phyloP scores from a whole-genome alignment of 2,113 vertebrate species.

The Motacilla tschutschensis region DNA sequence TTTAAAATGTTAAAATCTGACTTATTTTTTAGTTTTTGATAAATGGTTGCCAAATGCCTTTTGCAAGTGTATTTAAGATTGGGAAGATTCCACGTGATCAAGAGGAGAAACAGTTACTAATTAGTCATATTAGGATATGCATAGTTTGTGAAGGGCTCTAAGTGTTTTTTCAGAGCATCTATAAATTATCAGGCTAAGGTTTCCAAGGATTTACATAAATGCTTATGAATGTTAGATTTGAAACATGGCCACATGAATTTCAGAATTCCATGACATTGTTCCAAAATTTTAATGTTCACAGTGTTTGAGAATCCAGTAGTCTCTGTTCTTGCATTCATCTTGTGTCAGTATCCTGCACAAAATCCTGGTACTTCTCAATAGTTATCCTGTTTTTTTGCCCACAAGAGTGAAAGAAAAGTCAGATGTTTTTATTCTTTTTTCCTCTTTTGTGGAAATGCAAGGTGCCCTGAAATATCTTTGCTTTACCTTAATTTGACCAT shows the following conservation, averaged over 20 bases:
- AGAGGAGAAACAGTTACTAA: background rate
- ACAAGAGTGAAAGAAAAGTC: background rate
- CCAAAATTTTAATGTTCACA: background rate
- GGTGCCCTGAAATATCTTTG: background rate
- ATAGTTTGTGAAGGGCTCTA: background rate
- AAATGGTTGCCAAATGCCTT: background rate
- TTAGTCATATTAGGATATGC: background rate
- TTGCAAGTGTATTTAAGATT: background rate
- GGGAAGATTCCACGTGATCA: background rate
- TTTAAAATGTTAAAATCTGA: background rate
- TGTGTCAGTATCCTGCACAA: background rate
- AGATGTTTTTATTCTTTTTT: background rate
- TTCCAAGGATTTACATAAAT: background rate
- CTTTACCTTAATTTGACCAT: background rate
- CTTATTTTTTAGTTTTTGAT: background rate
- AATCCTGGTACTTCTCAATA: background rate
- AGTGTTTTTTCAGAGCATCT: background rate
- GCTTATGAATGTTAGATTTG: background rate
- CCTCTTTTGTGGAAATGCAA: background rate
- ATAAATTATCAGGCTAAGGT: background rate
- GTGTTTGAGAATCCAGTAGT: background rate
- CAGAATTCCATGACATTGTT: background rate
- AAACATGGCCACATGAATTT: background rate
- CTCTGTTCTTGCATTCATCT: background rate
- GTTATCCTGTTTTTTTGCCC: background rate